These are phyloP conservation scores for Lutjanus erythropterus DNA, from an alignment of 2,113 vertebrate genomes.

Conservation along the genomic window DNA sequence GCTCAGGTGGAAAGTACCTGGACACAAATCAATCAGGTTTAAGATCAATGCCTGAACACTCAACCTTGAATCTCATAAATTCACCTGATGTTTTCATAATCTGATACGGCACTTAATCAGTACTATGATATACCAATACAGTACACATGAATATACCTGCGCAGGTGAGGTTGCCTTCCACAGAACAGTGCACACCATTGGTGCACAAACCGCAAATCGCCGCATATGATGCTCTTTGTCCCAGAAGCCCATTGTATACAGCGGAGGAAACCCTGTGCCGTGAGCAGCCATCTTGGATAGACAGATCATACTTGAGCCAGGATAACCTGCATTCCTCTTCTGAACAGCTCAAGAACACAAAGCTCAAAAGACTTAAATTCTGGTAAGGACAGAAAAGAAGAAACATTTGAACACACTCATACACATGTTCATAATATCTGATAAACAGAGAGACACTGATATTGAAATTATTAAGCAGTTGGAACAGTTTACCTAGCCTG, in stretches of 20 bases:
- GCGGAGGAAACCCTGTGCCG: constrained; percentile 93
- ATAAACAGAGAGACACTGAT: neutral
- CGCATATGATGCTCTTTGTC: constrained; percentile 81
- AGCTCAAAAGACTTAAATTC: constrained; percentile 55
- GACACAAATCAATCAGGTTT: neutral
- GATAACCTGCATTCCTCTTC: constrained; percentile 83
- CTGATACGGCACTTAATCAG: neutral
- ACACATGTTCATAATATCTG: neutral
- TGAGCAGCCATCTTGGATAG: constrained; percentile 92
- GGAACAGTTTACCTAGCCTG: constrained; percentile 29
- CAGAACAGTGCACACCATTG: neutral
- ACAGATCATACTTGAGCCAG: constrained; percentile 81
- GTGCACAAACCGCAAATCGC: constrained; percentile 42
- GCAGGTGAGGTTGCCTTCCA: constrained; percentile 38
- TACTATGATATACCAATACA: neutral
- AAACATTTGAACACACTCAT: neutral
- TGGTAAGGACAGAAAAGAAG: constrained; percentile 72
- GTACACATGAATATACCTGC: constrained; percentile 46
- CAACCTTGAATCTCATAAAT: neutral
- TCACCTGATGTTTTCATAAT: neutral
- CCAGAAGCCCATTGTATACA: constrained; percentile 84
- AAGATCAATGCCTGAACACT: neutral
- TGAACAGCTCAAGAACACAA: constrained; percentile 65
- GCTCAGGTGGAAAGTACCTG: neutral
- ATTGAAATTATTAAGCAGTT: neutral